Evolutionary conservation across 2,113 vertebrate genomes (phyloP), one percentile per base, ranked within the genome.

Genomic region (Ictalurus furcatus): DNA sequence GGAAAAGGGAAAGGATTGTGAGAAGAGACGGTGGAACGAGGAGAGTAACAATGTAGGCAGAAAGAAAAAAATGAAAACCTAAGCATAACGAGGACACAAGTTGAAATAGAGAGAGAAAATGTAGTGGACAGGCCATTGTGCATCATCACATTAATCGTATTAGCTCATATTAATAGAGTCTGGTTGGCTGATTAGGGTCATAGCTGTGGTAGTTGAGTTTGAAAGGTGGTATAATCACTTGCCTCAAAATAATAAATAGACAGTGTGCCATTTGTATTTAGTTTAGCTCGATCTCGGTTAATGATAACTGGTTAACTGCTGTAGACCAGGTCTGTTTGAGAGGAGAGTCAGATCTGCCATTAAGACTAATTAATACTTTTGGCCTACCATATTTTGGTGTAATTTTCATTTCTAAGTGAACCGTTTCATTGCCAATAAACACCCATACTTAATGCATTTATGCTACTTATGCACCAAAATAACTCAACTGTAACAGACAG

Each of bases 121-220:
- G 52, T 30, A 58, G 78, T 67, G 56, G 13, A 61, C 71, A 69
- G n/a, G 80, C 37, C 16, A 44, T 37, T 40, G 30, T 1, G 2
- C 11, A 81, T 73, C 4, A 86, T 44, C 11, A 85, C 34, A 88
- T 37, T 85, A 80, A 48, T 58, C 52, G 28, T 54, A 86, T 86
- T 89, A 81, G 21, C 73, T 85, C 48, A 86, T 25, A 81, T 34
- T 74, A 74, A 63, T 78, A 79, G 37, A 71, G 48, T 86, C 79
- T 82, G 58, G 63, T 58, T 52, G 40, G 25, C 34, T 71, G 88
- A 71, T 81, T 78, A 81, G 52, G 69, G 25, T 80, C 25, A 56
- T 44, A 21, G 63, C 83, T 6, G 6, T 52, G 30, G 40, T 37
- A 48, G 11, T 25, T 12, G 13, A 63, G 25, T 73, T 19, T 76